phyloP scores from a whole-genome alignment of 2,888 invertebrate genomes.

The Amitus sp. region DNA sequence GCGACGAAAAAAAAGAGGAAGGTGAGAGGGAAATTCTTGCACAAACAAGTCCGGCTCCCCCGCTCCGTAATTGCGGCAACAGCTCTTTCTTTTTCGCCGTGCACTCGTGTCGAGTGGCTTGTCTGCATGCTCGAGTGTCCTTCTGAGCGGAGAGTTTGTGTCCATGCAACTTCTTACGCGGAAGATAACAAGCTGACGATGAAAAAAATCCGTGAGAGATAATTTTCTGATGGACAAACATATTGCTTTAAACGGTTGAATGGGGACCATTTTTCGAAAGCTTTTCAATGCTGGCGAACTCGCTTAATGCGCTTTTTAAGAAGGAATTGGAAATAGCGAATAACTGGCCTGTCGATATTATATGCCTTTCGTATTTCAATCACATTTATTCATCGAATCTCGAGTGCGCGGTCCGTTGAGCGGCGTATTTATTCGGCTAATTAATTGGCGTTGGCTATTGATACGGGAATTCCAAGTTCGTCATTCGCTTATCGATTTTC shows the following conservation, averaged over 20 bases:
- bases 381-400: conserved; percentile 46
- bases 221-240: no score
- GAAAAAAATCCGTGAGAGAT: no score
- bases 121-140: conserved; percentile 30
- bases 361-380: conserved; percentile 22
- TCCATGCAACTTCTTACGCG: conserved; percentile 16
- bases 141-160: conserved; percentile 20
- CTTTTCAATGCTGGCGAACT: not conserved
- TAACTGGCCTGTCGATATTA: no score
- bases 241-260: not conserved
- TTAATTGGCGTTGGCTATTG: conserved; percentile 57
- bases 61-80: conserved; percentile 30
- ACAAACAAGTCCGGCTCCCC: conserved; percentile 28
- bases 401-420: conserved; percentile 23
- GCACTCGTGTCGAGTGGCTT: conserved; percentile 32
- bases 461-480: conserved; percentile 38
- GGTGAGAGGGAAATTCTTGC: conserved; percentile 25
- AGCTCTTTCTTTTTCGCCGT: conserved; percentile 14
- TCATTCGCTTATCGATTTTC: conserved; percentile 27
- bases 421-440: conserved; percentile 48
- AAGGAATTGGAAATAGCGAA: conserved; percentile 12
- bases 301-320: conserved; percentile 6
- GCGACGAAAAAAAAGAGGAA: conserved; percentile 7
- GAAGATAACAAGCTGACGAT: conserved; percentile 9
- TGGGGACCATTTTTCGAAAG: not conserved